Conservation (phyloP, 1,140 invertebrate species). For the Pseudomyrmex sp. region DNA sequence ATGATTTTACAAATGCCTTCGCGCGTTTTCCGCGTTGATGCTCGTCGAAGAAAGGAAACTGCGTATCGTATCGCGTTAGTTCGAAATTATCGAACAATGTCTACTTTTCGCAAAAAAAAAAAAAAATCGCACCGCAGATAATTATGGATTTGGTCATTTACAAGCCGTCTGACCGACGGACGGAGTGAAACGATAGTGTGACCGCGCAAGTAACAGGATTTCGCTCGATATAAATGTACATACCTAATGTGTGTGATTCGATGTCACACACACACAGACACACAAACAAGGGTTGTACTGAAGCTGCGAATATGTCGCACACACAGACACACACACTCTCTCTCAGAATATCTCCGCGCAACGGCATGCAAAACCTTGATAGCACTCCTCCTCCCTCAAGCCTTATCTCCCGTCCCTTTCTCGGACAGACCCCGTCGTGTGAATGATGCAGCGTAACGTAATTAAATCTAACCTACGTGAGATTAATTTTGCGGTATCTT, state of each 20-base stretch:
- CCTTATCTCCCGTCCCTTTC: background rate
- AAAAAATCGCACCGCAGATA: background rate
- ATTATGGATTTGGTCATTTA: background rate
- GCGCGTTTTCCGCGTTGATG: background rate
- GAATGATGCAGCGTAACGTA: slow-evolving; percentile 16
- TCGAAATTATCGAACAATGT: background rate
- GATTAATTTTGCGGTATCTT: slow-evolving; percentile 63
- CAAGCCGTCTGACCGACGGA: background rate
- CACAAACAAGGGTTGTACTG: background rate
- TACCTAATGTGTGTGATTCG: no score
- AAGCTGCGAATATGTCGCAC: background rate
- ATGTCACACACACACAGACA: no score
- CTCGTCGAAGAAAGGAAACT: background rate
- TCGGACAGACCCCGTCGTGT: background rate
- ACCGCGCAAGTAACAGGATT: background rate
- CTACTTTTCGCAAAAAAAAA: no score
- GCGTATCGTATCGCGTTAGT: no score
- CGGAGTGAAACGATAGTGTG: background rate
- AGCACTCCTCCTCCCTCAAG: background rate
- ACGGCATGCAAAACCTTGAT: slow-evolving; percentile 1
- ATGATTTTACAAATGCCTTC: background rate
- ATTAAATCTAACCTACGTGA: slow-evolving; percentile 64
- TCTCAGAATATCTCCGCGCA: background rate
- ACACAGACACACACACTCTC: no score
- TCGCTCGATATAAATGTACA: no score